phyloP scores from a whole-genome alignment of 2,113 vertebrate species.

The Strix aluco region DNA sequence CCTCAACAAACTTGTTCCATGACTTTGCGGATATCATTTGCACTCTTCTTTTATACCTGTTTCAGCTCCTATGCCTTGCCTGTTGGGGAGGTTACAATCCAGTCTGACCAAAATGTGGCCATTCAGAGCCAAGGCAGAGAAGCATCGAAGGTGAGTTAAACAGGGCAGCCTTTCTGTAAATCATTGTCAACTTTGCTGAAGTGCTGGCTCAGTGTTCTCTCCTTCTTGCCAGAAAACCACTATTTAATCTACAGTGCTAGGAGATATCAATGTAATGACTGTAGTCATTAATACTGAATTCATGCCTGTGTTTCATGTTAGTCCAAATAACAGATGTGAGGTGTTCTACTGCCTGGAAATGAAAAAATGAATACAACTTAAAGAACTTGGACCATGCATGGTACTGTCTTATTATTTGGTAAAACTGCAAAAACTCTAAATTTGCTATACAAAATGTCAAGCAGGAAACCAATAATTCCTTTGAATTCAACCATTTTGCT shows the following conservation, averaged over 20 bases:
- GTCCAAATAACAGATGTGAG: background rate
- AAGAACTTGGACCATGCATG: background rate
- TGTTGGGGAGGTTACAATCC: background rate
- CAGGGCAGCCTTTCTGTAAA: background rate
- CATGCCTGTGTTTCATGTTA: background rate
- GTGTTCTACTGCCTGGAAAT: background rate
- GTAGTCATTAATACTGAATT: background rate
- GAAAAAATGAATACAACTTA: background rate
- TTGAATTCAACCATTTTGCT: background rate
- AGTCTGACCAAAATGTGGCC: background rate
- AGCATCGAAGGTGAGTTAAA: fast-evolving
- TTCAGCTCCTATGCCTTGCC: background rate
- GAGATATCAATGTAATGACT: background rate
- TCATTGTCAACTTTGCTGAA: background rate
- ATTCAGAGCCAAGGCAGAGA: background rate
- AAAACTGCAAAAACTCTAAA: background rate
- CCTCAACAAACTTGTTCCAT: background rate
- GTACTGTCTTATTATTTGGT: background rate
- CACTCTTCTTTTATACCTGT: background rate
- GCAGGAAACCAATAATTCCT: background rate
- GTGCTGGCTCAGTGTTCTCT: background rate
- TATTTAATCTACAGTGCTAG: background rate
- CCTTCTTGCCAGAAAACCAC: background rate
- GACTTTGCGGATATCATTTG: background rate
- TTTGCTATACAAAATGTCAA: background rate